phyloP scores from a whole-genome alignment of 2,888 invertebrate species.

The Ormyrus rosae region DNA sequence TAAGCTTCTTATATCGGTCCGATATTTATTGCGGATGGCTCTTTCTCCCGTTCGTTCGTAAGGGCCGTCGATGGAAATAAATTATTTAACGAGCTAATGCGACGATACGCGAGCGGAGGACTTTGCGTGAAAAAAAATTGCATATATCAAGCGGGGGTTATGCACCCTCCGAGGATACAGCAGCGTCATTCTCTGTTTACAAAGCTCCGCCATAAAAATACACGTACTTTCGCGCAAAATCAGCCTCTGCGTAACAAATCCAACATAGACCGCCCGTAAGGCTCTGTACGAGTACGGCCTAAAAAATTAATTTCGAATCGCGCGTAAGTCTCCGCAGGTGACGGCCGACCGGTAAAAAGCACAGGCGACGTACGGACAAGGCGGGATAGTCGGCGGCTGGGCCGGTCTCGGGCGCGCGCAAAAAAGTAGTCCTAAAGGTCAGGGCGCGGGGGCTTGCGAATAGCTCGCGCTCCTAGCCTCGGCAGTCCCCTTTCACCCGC shows the following conservation, averaged over 20 bases:
- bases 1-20: slow-evolving; percentile 51
- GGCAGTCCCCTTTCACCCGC: slow-evolving; percentile 34
- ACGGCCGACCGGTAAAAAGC: no score
- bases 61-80: slow-evolving; percentile 35
- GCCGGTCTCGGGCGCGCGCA: not conserved
- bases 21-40: slow-evolving; percentile 47
- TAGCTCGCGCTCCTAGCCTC: not conserved
- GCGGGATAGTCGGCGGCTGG: not conserved
- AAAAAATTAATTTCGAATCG: not conserved
- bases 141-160: slow-evolving; percentile 22
- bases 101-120: not conserved
- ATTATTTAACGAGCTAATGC: slow-evolving; percentile 45
- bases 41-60: not conserved
- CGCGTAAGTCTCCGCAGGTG: not conserved
- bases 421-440: slow-evolving; percentile 30
- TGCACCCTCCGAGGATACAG: not conserved
- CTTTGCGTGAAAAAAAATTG: slow-evolving; percentile 15
- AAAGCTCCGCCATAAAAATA: not conserved
- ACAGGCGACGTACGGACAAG: not conserved
- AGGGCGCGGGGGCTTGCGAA: not conserved
- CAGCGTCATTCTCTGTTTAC: not conserved
- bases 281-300: not conserved
- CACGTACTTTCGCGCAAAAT: no score
- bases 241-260: not conserved
- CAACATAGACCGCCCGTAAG: not conserved